A percentile compares a stretch with the other conserved stretches of the same genome.
Evolutionary conservation across 1,140 invertebrate genomes (phyloP).

Genomic region (Dufourea novaeangliae): DNA sequence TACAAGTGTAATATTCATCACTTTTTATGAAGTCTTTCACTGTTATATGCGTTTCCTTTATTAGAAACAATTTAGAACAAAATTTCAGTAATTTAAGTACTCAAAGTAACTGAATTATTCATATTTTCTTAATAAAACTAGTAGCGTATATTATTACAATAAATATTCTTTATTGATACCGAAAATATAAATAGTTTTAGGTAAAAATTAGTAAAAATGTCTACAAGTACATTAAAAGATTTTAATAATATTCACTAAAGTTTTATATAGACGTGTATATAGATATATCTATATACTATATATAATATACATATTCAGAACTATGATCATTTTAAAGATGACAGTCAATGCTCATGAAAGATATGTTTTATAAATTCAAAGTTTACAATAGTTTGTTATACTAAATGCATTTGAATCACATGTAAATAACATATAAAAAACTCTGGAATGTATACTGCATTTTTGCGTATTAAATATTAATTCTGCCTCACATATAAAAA

Average conservation of each 20-base stretch:
- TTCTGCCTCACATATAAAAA: constrained; percentile 27
- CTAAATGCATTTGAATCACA: constrained; percentile 14
- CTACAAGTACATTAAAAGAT: neutral
- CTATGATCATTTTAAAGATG: neutral
- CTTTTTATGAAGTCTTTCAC: neutral
- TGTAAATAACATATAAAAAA: constrained; percentile 28
- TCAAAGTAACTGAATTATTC: neutral
- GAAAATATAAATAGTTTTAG: neutral
- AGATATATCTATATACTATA: too few species aligned
- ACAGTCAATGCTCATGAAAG: constrained; percentile 7
- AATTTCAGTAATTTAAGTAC: neutral
- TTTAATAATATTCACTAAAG: neutral
- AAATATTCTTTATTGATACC: constrained; percentile 7
- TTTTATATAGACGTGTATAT: neutral
- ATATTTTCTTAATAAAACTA: neutral
- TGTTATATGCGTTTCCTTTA: neutral
- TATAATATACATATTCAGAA: neutral
- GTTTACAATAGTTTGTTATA: neutral
- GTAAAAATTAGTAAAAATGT: neutral
- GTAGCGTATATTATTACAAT: neutral
- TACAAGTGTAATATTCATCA: neutral
- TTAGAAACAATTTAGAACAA: neutral
- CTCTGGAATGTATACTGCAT: constrained; percentile 24
- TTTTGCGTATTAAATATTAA: constrained; percentile 4
- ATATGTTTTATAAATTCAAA: constrained; percentile 8